Evolutionary conservation across 2,797 vertebrate species (phyloP).

Genomic region (Clarias fuscus): DNA sequence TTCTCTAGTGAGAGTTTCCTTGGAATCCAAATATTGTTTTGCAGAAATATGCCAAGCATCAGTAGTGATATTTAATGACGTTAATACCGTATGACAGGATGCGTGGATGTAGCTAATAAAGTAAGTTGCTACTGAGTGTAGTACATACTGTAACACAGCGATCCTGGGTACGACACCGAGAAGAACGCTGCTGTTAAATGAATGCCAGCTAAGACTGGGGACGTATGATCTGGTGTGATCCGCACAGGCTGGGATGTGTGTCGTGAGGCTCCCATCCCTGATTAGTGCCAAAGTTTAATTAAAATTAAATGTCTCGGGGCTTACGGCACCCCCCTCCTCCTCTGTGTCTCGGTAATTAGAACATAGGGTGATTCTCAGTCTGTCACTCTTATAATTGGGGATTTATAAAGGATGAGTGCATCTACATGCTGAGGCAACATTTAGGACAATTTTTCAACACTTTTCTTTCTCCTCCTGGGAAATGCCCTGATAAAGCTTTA

Average conservation of each 20-base stretch:
- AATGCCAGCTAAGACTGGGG: conserved; percentile 77
- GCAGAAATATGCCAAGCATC: neutral
- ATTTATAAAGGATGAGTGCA: conserved; percentile 36
- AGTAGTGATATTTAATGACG: too few species aligned
- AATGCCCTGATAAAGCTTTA: conserved; percentile 2
- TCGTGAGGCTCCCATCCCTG: conserved; percentile 64
- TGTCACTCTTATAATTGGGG: conserved; percentile 42
- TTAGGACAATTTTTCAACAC: conserved; percentile 17
- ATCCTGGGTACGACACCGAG: conserved; percentile 65
- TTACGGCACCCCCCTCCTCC: conserved; percentile 35
- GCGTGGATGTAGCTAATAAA: neutral
- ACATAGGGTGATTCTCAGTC: conserved; percentile 43
- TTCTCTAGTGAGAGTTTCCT: too few species aligned
- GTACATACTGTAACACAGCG: conserved; percentile 62
- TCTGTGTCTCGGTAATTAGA: conserved; percentile 44
- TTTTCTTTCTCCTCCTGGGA: conserved; percentile 21
- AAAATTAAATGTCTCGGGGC: conserved; percentile 70
- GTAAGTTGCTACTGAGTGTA: conserved; percentile 52
- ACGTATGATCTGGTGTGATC: conserved; percentile 70
- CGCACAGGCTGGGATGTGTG: conserved; percentile 66
- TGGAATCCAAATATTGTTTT: too few species aligned
- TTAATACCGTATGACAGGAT: neutral
- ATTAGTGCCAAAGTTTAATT: conserved; percentile 76
- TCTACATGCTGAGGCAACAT: conserved; percentile 15
- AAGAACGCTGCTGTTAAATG: conserved; percentile 77